Percentiles rank a stretch among this genome's conserved stretches.
phyloP scores from a whole-genome alignment of 2,888 invertebrate genomes.

The Aethes cnicana region DNA sequence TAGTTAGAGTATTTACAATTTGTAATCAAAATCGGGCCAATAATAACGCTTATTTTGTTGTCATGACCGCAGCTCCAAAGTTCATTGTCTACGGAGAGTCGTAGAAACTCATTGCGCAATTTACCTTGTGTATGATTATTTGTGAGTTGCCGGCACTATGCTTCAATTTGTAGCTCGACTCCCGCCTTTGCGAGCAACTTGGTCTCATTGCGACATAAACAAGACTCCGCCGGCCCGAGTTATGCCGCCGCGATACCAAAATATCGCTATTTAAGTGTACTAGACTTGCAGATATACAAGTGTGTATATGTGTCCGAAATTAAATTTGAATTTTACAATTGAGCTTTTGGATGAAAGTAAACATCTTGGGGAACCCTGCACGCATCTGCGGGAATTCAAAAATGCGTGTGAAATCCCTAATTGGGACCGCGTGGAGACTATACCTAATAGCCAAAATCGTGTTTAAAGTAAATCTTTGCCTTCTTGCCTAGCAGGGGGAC shows the following conservation, averaged over 20 bases:
- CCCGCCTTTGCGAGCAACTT: conserved; percentile 64
- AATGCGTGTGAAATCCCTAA: too few species aligned
- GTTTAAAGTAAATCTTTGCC: too few species aligned
- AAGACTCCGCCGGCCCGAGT: conserved; percentile 57
- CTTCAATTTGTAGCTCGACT: conserved; percentile 71
- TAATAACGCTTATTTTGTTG: background rate
- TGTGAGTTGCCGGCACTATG: conserved; percentile 61
- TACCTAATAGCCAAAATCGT: too few species aligned
- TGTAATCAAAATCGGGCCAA: background rate
- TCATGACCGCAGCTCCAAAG: conserved; percentile 8
- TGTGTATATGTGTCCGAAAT: too few species aligned
- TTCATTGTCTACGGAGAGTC: conserved; percentile 60
- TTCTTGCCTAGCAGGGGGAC: too few species aligned
- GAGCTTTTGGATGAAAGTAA: too few species aligned
- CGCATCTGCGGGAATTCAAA: too few species aligned
- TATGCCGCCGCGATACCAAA: conserved; percentile 59
- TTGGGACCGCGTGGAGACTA: too few species aligned
- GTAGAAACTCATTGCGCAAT: conserved; percentile 48
- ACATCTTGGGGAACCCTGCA: too few species aligned
- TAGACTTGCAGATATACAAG: too few species aligned
- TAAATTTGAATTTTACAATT: too few species aligned
- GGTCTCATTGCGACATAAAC: conserved; percentile 73
- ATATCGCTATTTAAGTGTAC: conserved; percentile 67
- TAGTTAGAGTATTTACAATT: too few species aligned
- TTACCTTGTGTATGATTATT: conserved; percentile 73